Evolutionary conservation across 2,797 vertebrate genomes (phyloP).

Genomic region (Sebastes hopkinsi): DNA sequence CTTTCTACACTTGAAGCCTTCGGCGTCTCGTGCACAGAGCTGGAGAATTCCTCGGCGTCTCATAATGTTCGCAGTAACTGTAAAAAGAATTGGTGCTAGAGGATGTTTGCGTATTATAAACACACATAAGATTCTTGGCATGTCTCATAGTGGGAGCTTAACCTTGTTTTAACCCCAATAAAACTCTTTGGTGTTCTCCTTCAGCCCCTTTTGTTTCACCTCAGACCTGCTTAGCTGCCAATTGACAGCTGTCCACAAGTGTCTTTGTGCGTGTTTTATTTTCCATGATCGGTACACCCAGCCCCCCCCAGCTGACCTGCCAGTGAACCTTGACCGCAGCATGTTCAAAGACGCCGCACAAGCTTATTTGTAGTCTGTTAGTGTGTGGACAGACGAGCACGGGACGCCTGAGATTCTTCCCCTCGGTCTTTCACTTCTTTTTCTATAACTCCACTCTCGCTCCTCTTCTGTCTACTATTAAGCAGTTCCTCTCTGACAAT

Average conservation of each 20-base stretch:
- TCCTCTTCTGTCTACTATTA: not conserved
- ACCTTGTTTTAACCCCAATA: constrained; percentile 80
- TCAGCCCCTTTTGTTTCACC: constrained; percentile 44
- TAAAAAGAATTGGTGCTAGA: not conserved
- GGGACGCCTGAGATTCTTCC: constrained; percentile 38
- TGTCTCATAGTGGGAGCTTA: constrained; percentile 17
- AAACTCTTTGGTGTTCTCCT: constrained; percentile 78
- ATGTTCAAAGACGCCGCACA: constrained; percentile 47
- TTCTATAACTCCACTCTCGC: not conserved
- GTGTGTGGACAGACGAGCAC: constrained; percentile 7
- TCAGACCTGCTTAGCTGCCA: constrained; percentile 61
- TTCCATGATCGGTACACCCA: constrained; percentile 25
- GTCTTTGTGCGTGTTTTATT: constrained; percentile 40
- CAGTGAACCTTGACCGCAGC: constrained; percentile 58
- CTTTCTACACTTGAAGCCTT: not conserved
- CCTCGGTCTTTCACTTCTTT: too few relatives aligned
- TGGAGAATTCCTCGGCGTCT: not conserved
- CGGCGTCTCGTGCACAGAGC: not conserved
- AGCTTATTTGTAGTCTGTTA: constrained; percentile 39
- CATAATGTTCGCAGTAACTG: constrained; percentile 6
- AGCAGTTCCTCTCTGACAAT: not conserved
- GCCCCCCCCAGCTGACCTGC: constrained; percentile 43
- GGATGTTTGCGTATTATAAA: constrained; percentile 23
- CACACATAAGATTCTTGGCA: constrained; percentile 12
- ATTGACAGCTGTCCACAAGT: constrained; percentile 67